phyloP scores from a whole-genome alignment of 1,140 invertebrate species.

The Saxidomus purpurata region DNA sequence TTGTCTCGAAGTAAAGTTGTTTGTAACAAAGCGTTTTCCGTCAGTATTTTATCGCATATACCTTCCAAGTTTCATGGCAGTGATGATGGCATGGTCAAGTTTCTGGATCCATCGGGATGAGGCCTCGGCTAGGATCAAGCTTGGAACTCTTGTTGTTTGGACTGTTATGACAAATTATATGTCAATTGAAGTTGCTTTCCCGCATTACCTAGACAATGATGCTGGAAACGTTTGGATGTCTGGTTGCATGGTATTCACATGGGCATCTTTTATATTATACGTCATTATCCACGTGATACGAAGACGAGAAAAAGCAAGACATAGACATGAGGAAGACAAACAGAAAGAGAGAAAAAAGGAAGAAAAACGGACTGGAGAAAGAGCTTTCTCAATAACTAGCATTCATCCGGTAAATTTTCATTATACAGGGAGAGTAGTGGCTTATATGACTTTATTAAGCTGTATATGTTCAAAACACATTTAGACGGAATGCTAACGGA shows the following conservation, averaged over 20 bases:
- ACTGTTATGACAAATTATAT: constrained; percentile 23
- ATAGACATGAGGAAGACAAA: constrained; percentile 10
- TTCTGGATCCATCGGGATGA: constrained; percentile 42
- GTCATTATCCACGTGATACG: constrained; percentile 37
- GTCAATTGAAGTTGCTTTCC: constrained; percentile 7
- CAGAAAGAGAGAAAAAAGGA: background rate
- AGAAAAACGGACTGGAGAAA: constrained; percentile 15
- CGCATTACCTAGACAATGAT: background rate
- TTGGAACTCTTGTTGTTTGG: constrained; percentile 32
- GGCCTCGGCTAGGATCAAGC: constrained; percentile 37
- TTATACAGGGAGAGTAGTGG: no score
- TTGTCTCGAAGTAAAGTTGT: constrained; percentile 10
- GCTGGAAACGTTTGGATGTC: constrained; percentile 38
- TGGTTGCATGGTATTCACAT: constrained; percentile 20
- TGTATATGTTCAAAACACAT: no score
- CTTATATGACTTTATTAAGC: no score
- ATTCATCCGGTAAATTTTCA: background rate
- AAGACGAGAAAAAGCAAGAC: background rate
- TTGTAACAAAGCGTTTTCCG: background rate
- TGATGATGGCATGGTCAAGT: constrained; percentile 30
- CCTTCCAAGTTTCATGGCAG: constrained; percentile 38
- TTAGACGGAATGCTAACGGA: no score
- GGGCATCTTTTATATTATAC: constrained; percentile 32
- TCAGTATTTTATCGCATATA: constrained; percentile 25
- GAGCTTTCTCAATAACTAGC: background rate